Conservation (phyloP, 1,140 invertebrate genomes). For the Kradibia gibbosae region DNA sequence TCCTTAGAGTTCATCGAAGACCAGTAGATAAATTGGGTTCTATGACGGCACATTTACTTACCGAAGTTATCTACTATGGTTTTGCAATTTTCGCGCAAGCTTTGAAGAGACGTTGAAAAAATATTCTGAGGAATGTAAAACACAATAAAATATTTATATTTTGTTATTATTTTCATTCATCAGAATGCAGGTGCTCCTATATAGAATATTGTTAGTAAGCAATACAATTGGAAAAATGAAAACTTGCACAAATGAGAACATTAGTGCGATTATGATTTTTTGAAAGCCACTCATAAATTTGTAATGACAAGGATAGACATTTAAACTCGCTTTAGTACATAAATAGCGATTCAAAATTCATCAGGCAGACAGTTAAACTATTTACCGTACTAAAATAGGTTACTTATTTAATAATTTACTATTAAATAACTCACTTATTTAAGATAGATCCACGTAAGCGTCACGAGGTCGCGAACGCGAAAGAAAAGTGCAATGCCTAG, state of each 20-base stretch:
- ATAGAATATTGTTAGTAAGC: too few relatives aligned
- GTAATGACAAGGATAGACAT: slow-evolving; percentile 12
- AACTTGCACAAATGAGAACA: background rate
- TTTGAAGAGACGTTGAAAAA: background rate
- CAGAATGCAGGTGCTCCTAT: too few relatives aligned
- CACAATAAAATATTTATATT: background rate
- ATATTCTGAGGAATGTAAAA: background rate
- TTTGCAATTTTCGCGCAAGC: background rate
- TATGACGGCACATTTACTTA: background rate
- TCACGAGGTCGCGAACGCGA: background rate
- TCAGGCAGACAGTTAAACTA: background rate
- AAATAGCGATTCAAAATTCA: background rate
- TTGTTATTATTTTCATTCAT: background rate
- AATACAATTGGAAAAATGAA: background rate
- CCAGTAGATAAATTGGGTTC: background rate
- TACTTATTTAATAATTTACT: background rate
- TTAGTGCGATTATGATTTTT: background rate
- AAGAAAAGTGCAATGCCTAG: background rate
- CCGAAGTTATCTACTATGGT: background rate
- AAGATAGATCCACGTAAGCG: too few relatives aligned
- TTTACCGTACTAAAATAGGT: background rate
- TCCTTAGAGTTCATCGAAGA: background rate
- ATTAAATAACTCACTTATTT: too few relatives aligned
- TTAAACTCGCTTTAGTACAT: background rate
- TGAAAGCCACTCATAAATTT: background rate